Conservation (phyloP, 2,888 invertebrate species). For the Erebia ligea region DNA sequence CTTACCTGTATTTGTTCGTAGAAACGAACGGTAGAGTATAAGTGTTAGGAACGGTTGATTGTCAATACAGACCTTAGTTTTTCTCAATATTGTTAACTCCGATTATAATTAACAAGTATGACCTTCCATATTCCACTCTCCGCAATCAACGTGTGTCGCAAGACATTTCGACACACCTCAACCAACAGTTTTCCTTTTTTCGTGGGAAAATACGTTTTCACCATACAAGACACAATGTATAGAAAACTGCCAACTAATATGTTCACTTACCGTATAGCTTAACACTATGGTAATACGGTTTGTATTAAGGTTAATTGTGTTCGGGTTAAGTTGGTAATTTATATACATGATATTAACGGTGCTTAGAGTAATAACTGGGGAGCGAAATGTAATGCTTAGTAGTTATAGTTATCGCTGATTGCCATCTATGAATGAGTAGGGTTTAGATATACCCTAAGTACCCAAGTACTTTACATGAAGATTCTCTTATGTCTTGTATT, state of each 20-base stretch:
- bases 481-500: not conserved
- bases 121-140: slow-evolving; percentile 41
- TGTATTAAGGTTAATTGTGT: slow-evolving; percentile 30
- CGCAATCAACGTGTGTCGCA: slow-evolving; percentile 55
- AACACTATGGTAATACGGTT: slow-evolving; percentile 38
- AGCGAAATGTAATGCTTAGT: slow-evolving; percentile 38
- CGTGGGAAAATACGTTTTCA: slow-evolving; percentile 79
- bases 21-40: slow-evolving; percentile 1
- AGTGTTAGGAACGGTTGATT: not conserved
- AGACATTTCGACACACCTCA: slow-evolving; percentile 65
- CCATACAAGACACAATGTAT: slow-evolving; percentile 62
- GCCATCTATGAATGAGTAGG: slow-evolving; percentile 21
- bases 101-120: slow-evolving; percentile 36
- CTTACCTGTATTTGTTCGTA: not conserved
- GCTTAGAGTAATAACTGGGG: slow-evolving; percentile 51
- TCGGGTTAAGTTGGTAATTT: slow-evolving; percentile 31
- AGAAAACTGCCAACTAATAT: slow-evolving; percentile 46
- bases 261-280: slow-evolving; percentile 43
- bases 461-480: not conserved
- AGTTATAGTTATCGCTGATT: slow-evolving; percentile 27
- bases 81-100: slow-evolving; percentile 25
- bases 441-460: not conserved
- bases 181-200: slow-evolving; percentile 76
- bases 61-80: slow-evolving; percentile 6
- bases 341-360: slow-evolving; percentile 55